phyloP scores from a whole-genome alignment of 2,113 vertebrate genomes.

The Channa maculata region DNA sequence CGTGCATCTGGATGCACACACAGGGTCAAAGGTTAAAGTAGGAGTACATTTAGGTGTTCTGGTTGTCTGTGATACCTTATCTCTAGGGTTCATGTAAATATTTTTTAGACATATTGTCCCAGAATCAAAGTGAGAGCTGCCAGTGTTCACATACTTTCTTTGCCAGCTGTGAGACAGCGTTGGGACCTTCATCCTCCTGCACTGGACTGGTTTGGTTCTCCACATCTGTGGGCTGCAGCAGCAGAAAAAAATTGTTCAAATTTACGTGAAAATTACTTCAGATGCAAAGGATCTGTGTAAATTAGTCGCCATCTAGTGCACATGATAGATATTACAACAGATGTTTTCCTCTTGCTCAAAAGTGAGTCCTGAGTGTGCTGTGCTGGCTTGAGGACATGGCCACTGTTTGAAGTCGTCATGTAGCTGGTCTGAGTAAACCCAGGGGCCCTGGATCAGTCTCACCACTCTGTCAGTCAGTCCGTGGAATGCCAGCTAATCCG shows the following conservation, averaged over 20 bases:
- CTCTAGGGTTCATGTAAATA: no score
- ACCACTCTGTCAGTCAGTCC: slow-evolving; percentile 54
- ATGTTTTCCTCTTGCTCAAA: neutral
- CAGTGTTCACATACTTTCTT: slow-evolving; percentile 73
- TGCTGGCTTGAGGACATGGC: no score
- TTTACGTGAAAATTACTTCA: no score
- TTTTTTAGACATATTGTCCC: neutral
- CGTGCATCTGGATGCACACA: slow-evolving; percentile 86
- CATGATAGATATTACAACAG: slow-evolving; percentile 10
- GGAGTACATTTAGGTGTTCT: slow-evolving; percentile 9
- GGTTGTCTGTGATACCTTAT: no score
- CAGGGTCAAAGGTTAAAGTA: slow-evolving; percentile 51
- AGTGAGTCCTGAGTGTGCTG: no score
- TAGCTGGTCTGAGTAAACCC: slow-evolving; percentile 12
- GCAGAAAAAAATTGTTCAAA: slow-evolving; percentile 1
- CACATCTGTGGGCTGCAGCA: slow-evolving; percentile 75
- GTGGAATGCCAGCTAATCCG: slow-evolving; percentile 70
- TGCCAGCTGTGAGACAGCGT: slow-evolving; percentile 80
- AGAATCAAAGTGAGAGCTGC: neutral
- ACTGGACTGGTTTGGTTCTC: slow-evolving; percentile 75
- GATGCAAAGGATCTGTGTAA: neutral
- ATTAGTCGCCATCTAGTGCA: slow-evolving; percentile 44
- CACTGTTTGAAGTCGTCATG: slow-evolving; percentile 24
- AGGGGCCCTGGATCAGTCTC: slow-evolving; percentile 21
- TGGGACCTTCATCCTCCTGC: slow-evolving; percentile 80